Evolutionary conservation across 2,888 invertebrate species (phyloP), one percentile per base, ranked within the genome.

Genomic region (Pollenia angustigena): DNA sequence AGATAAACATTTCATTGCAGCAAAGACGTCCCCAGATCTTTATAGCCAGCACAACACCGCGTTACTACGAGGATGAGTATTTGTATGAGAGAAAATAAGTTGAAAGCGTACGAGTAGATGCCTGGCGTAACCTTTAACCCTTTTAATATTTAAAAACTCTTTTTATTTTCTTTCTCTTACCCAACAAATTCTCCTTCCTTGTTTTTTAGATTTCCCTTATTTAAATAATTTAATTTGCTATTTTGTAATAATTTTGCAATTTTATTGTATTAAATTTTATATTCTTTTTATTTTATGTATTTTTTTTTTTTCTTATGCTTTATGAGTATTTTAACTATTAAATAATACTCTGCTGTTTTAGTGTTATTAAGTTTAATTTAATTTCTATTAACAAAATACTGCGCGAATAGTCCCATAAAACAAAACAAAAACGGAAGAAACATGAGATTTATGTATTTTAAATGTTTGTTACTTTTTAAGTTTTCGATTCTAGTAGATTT

Each of bases 1-100:
- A 97, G 92, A 97, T 97, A 71, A 97, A 97, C 92, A 97, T 97
- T 89, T 97, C 97, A 4, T 94, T 97, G 72, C 96, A 96, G 85
- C 97, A 97, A 92, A 95, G 97, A 91, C 95, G 97, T 90, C 97
- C 97, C 16, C 91, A 93, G 81, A 94, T 94, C 56, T 93, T 91
- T 69, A 91, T 93, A 68, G 91, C 92, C 82, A 92, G 94, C 52
- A 91, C 92, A 88, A 93, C 94, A 89, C 93, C 93, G 76, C 92
- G 93, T 78, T 93, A 93, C 88, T 92, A 91, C 81, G 93, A 93
- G 85, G 93, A 93, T 82, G 93, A 93, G 85, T 93, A 93, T 88
- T 90, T 93, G 81, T 93, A 93, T 85, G 93, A 93, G 85, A 90
- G 93, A 88, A 91, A 87, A 52, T 87, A 84, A 84, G 66, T 50